Evolutionary conservation across 1,140 invertebrate genomes (phyloP).

Genomic region (silkworm (Bombyx mori)): ASM3026992v2 NC_085124.1:5709501-5710000

Average conservation of each 20-base stretch:
- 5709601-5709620: slow-evolving; percentile 46
- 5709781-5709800: too few species aligned
- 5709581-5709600: slow-evolving; percentile 53
- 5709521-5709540: slow-evolving; percentile 42
- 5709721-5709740: slow-evolving; percentile 31
- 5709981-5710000: too few species aligned
- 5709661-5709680: slow-evolving; percentile 32
- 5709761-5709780: neutral
- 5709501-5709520: slow-evolving; percentile 70
- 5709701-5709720: slow-evolving; percentile 42
- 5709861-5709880: too few species aligned
- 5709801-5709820: too few species aligned
- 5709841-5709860: too few species aligned
- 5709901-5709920: too few species aligned
- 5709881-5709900: too few species aligned
- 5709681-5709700: slow-evolving; percentile 35
- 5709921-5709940: too few species aligned
- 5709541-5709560: slow-evolving; percentile 38
- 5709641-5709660: slow-evolving; percentile 49
- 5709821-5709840: too few species aligned
- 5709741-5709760: slow-evolving; percentile 33
- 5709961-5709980: too few species aligned
- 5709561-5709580: slow-evolving; percentile 62
- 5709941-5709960: too few species aligned
- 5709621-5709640: slow-evolving; percentile 65